Conservation (phyloP, 2,113 vertebrate genomes). For the Silurus glanis region DNA sequence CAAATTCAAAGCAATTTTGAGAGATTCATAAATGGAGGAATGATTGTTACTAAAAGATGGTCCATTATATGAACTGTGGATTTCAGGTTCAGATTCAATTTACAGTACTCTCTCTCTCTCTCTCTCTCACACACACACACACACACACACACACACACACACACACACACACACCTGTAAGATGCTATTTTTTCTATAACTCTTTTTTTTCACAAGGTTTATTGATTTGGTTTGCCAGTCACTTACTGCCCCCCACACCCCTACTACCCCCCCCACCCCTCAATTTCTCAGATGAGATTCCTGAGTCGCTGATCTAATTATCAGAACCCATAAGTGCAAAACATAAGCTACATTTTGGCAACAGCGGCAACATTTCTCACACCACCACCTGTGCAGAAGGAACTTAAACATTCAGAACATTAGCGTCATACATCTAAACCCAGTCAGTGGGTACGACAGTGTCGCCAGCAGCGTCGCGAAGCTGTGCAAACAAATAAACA, state of each 20-base stretch:
- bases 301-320: neutral
- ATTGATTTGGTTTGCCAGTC: neutral
- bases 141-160: neutral
- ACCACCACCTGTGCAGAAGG: neutral
- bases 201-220: neutral
- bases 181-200: neutral
- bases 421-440: neutral
- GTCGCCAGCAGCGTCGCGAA: neutral
- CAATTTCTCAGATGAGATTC: neutral
- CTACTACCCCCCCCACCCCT: no score
- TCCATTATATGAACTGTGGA: slow-evolving; percentile 21
- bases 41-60: neutral
- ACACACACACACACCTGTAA: neutral
- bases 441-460: neutral
- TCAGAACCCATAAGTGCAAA: slow-evolving; percentile 1
- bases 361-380: neutral
- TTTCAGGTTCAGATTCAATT: slow-evolving; percentile 25
- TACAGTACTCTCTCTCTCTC: neutral
- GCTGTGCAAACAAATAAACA: neutral
- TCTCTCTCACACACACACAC: neutral
- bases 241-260: neutral
- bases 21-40: slow-evolving; percentile 11
- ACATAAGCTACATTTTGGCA: neutral
- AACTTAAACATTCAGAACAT: neutral
- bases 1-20: neutral